Evolutionary conservation across 1,140 invertebrate genomes (phyloP).

Genomic region (Atta cephalotes): DNA sequence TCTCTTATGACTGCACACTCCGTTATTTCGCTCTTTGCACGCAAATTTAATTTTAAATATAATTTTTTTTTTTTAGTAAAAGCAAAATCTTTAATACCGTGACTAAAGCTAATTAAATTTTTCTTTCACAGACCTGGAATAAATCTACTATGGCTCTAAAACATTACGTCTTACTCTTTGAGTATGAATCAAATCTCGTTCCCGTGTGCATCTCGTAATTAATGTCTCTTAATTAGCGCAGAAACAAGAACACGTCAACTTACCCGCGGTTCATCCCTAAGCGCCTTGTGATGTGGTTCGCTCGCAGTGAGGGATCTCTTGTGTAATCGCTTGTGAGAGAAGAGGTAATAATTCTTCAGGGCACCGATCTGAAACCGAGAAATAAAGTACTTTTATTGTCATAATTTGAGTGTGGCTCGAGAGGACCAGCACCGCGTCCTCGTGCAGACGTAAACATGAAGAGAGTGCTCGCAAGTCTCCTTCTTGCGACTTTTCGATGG

Average conservation of each 20-base stretch:
- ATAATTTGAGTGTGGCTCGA: neutral
- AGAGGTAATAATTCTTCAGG: constrained; percentile 93
- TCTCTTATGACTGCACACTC: neutral
- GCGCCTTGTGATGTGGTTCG: constrained; percentile 90
- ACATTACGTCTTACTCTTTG: constrained; percentile 10
- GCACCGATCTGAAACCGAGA: constrained; percentile 92
- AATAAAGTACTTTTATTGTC: constrained; percentile 37
- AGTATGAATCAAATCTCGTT: neutral
- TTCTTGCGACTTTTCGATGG: constrained; percentile 11
- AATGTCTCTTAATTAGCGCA: constrained; percentile 37
- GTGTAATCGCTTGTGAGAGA: constrained; percentile 92
- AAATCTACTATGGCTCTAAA: constrained; percentile 15
- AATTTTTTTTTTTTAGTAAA: neutral
- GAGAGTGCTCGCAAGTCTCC: constrained; percentile 28
- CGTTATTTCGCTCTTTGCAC: neutral
- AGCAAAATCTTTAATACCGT: neutral
- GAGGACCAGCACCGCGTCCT: neutral
- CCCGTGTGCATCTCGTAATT: constrained; percentile 18
- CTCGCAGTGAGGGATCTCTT: constrained; percentile 93
- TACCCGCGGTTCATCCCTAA: constrained; percentile 92
- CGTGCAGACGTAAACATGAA: constrained; percentile 14
- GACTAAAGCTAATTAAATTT: constrained; percentile 12
- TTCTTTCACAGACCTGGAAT: neutral
- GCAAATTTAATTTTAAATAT: constrained; percentile 6
- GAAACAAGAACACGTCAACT: constrained; percentile 76